Evolutionary conservation across 2,113 vertebrate genomes (phyloP), one percentile per base, ranked within the genome.

Genomic region (Ceratotherium simum): DNA sequence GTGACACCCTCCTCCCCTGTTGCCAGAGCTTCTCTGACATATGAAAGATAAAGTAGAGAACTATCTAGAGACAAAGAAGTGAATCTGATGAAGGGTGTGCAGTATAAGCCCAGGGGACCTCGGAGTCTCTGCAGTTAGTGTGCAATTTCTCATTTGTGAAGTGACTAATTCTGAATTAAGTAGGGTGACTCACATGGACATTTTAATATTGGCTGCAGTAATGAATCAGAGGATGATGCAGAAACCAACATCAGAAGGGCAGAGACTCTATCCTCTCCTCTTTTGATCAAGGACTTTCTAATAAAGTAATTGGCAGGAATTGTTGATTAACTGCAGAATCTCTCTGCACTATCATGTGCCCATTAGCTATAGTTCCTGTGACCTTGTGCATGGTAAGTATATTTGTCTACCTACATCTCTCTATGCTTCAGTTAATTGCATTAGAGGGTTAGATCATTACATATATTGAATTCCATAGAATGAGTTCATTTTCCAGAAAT

Each of bases 371-470:
- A 93, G 73, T 23, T 89, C 36, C 54, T 70, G 36, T 36, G 46
- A 5, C 42, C 8, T 2, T 39, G 2, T 27, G 1, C 25, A 0
- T 29, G 72, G 8, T 23, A 31, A 16, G 2, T 9, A 29, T 4
- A 21, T 21, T 6, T 39, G 1, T 60, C 20, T 20, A 10, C 33
- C 46, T 56, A 5, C 1, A 58, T 36, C 31, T 88, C 17, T 67
- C 51, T 73, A 5, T 78, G 65, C 12, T 60, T 80, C 31, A 62
- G 14, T 42, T 81, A 51, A 73, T 23, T 81, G 17, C 21, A 17
- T 69, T 82, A 46, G 21, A 46, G 58, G 3, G 29, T 73, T 60
- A 88, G 33, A 27, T 64, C 3, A 60, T 70, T 73, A 65, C 12
- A 54, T 16, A 42, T 36, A 46, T 8, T 33, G 3, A 70, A 76